Conservation (phyloP, 2,797 vertebrate species). For the Phoeniculus purpureus region DNA sequence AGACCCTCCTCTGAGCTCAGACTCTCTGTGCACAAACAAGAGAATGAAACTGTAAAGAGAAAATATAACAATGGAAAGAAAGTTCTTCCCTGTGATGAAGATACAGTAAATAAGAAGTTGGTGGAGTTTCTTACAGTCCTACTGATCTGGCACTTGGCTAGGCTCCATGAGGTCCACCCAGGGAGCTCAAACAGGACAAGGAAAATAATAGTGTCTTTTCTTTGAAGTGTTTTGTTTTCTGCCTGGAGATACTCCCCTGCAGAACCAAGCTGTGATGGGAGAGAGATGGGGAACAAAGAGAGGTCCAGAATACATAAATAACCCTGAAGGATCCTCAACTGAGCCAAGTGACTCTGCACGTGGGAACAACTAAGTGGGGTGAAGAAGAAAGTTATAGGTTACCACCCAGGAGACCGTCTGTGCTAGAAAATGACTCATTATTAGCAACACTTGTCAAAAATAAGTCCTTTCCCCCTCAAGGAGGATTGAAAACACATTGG, state of each 20-base stretch:
- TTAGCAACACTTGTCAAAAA: constrained; percentile 12
- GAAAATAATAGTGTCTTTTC: neutral
- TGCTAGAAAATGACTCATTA: neutral
- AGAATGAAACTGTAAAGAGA: neutral
- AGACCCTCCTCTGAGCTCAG: accelerated
- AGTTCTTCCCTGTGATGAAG: neutral
- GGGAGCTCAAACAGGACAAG: neutral
- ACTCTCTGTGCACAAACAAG: neutral
- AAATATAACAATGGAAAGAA: neutral
- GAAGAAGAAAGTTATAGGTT: neutral
- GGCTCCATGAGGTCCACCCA: neutral
- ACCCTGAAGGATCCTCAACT: neutral
- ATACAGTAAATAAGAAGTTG: neutral
- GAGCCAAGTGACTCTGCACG: neutral
- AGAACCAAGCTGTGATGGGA: neutral
- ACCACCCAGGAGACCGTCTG: neutral
- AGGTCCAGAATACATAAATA: neutral
- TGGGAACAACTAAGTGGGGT: neutral
- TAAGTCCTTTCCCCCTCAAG: neutral
- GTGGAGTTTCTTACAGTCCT: neutral
- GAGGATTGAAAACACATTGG: constrained; percentile 22
- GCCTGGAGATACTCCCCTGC: neutral
- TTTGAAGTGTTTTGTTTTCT: neutral
- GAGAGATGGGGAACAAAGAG: neutral
- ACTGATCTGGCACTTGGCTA: neutral